phyloP scores from a whole-genome alignment of 2,113 vertebrate species.

The Aptenodytes forsteri region DNA sequence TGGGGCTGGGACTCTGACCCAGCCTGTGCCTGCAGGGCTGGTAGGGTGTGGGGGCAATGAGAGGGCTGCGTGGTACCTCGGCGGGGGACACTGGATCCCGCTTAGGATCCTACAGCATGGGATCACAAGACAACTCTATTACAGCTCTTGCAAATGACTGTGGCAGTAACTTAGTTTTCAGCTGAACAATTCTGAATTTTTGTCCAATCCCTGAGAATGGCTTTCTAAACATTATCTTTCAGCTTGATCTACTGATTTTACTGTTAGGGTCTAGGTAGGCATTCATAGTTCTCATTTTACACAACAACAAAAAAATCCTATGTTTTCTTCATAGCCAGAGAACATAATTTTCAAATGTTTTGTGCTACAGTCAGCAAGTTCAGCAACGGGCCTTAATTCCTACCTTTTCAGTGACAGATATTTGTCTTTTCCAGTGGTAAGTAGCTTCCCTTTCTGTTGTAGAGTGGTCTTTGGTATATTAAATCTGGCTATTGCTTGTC shows the following conservation, averaged over 20 bases:
- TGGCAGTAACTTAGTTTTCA: background rate
- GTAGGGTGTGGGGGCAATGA: background rate
- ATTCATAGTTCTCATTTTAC: background rate
- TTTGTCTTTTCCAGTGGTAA: background rate
- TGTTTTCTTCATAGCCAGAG: background rate
- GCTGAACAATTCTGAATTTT: background rate
- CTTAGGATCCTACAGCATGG: background rate
- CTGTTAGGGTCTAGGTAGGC: background rate
- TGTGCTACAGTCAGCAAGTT: background rate
- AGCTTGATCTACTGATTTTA: background rate
- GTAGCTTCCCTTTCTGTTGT: background rate
- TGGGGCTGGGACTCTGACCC: background rate
- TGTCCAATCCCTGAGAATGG: background rate
- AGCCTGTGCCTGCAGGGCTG: fast-evolving
- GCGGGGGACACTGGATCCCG: fast-evolving
- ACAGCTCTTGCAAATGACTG: background rate
- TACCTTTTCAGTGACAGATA: background rate
- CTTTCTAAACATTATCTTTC: background rate
- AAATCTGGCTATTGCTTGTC: background rate
- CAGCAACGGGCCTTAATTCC: background rate
- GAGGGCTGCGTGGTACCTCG: background rate
- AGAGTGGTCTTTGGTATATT: background rate
- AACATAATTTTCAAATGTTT: background rate
- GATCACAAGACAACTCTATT: background rate
- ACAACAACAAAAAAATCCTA: background rate